Evolutionary conservation across 2,113 vertebrate genomes (phyloP).

Genomic region (Apeltes quadracus): DNA sequence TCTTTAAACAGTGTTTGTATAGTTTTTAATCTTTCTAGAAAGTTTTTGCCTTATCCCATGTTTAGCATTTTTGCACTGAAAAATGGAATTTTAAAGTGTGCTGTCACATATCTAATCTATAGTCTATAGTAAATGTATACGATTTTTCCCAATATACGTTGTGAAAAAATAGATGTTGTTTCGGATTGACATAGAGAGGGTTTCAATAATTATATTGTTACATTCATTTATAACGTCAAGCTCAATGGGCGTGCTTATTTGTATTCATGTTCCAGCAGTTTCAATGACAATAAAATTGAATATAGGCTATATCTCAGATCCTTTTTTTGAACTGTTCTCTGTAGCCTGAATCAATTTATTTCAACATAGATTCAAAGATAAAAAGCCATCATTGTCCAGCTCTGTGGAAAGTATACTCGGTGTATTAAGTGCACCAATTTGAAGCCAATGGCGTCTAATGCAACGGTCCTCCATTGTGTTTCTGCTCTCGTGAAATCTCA

Average conservation of each 20-base stretch:
- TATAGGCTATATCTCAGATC: constrained; percentile 47
- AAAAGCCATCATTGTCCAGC: neutral
- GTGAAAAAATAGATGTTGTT: constrained; percentile 53
- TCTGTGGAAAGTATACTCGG: neutral
- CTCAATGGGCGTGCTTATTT: constrained; percentile 69
- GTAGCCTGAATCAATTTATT: constrained; percentile 6
- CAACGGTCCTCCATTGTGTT: neutral
- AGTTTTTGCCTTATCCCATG: constrained; percentile 68
- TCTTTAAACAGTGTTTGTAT: constrained; percentile 80
- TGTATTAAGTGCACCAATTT: neutral
- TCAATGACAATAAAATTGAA: constrained; percentile 66
- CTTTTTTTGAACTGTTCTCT: constrained; percentile 42
- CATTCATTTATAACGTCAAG: constrained; percentile 72
- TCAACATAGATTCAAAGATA: neutral
- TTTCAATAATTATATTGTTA: constrained; percentile 66
- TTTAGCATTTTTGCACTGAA: constrained; percentile 71
- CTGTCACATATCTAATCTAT: constrained; percentile 49
- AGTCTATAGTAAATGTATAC: constrained; percentile 47
- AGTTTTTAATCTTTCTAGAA: constrained; percentile 79
- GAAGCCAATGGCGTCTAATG: neutral
- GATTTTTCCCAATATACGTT: constrained; percentile 27
- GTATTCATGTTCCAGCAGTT: constrained; percentile 63
- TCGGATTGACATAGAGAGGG: constrained; percentile 40
- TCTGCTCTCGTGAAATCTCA: neutral
- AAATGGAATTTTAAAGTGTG: constrained; percentile 55